A percentile compares a stretch with the other conserved stretches of the same genome.
Conservation (phyloP, 2,797 vertebrate species). For the Helostoma temminkii region DNA sequence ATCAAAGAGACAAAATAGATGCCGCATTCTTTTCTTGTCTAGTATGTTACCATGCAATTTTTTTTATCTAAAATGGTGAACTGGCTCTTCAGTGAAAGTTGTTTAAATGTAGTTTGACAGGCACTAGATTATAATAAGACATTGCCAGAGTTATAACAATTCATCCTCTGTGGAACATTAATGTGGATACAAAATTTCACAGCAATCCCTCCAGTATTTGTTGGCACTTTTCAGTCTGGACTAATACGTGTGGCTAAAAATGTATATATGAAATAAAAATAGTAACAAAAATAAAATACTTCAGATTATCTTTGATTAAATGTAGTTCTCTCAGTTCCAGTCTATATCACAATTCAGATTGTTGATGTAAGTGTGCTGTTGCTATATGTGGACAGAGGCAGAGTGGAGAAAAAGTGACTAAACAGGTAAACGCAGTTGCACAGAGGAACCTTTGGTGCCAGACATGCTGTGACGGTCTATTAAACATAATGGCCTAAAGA, state of each 20-base stretch:
- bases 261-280: background rate
- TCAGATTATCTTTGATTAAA: background rate
- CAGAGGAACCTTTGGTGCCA: slow-evolving; percentile 34
- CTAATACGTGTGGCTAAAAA: background rate
- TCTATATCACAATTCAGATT: background rate
- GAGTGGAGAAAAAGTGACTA: slow-evolving; percentile 9
- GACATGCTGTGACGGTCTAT: slow-evolving; percentile 28
- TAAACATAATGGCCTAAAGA: slow-evolving; percentile 55
- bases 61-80: too few relatives aligned
- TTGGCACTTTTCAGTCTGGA: too few relatives aligned
- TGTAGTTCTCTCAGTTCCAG: background rate
- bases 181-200: too few relatives aligned
- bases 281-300: background rate
- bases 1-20: too few relatives aligned
- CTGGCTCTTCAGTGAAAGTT: too few relatives aligned
- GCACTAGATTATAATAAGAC: too few relatives aligned
- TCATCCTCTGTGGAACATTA: too few relatives aligned
- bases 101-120: too few relatives aligned
- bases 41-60: too few relatives aligned
- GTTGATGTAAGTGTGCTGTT: slow-evolving; percentile 1
- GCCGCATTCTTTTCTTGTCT: too few relatives aligned
- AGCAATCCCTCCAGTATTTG: too few relatives aligned
- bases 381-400: background rate
- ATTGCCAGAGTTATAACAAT: too few relatives aligned
- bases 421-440: slow-evolving; percentile 23